Conservation (phyloP, 2,113 vertebrate species). For the Mystacornis crossleyi region DNA sequence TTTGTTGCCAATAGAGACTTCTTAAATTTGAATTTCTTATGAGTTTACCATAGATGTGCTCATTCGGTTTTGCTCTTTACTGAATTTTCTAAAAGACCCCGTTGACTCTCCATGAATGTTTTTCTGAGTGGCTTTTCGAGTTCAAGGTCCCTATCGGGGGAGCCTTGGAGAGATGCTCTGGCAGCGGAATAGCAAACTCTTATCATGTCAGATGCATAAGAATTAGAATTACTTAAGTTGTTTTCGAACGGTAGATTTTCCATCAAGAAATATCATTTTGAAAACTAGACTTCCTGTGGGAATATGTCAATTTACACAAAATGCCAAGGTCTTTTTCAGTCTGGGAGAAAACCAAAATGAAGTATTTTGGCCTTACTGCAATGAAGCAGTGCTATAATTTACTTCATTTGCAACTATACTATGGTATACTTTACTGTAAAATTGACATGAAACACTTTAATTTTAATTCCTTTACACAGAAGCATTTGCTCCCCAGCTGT, state of each 20-base stretch:
- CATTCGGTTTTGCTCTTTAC: neutral
- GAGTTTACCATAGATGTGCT: neutral
- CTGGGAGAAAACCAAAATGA: constrained; percentile 8
- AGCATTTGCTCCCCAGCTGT: neutral
- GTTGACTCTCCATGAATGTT: neutral
- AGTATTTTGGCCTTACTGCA: neutral
- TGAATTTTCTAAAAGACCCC: neutral
- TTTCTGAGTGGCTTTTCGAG: neutral
- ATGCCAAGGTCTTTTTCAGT: neutral
- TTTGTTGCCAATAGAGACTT: neutral
- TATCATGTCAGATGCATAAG: neutral
- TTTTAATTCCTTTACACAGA: neutral
- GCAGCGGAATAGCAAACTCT: neutral
- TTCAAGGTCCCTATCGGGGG: neutral
- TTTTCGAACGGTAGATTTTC: constrained; percentile 12
- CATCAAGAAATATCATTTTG: neutral
- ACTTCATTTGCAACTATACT: neutral
- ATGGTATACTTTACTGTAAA: neutral
- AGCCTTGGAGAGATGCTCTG: neutral
- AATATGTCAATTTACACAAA: neutral
- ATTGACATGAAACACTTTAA: neutral
- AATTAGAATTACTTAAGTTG: neutral
- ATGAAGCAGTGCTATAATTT: neutral
- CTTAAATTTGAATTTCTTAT: neutral
- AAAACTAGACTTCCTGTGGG: neutral